Base-by-base conservation (phyloP, 2,888 invertebrate genomes). In the Drosophila lutescens region DNA sequence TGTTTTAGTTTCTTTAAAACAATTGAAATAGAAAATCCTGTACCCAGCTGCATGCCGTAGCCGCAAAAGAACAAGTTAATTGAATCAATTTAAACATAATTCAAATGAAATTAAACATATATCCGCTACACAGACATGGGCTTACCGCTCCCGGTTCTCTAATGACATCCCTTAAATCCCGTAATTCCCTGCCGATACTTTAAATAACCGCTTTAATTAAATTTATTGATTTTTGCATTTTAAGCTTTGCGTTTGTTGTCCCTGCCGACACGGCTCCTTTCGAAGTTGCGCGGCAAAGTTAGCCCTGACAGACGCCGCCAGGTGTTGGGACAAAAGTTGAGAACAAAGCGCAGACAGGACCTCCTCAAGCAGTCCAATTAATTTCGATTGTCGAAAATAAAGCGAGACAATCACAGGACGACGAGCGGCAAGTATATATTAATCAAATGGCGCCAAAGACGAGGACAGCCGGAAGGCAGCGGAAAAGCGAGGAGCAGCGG, bases 361-460 rank as follows among this genome's bases (percentile, higher is more conserved):
- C 57, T 56, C 61, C 80, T 72, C 68, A 43, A 56, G 70, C 36
- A 50, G 40, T 46, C 63, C 53, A 70, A 82, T 85, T 82, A 86
- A 80, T 77, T 80, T 66, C 50, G 62, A 62, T 72, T 85, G 82
- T 72, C 56, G 61, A 59, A 84, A 67, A 63, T 62, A 63, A 76
- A 70, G 43, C 41, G 71, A 62, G 61, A 63, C 59, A 63, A 63
- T 63, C 47, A 63, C 63, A 36, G 43, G 32, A 40, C 26, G 69
- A 62, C 47, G 32, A 30, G 40, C 41, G 23, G n/a, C 12, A 23
- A 47, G 46, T 60, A 60, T 60, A 72, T 53, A 74, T 74, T 71
- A 71, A 71, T 71, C 71, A 71, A 71, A 65, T 43, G 71, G 66
- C 74, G 67, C 30, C 56, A 51, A 15, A 55, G 58, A 58, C 51